phyloP scores from a whole-genome alignment of 2,888 invertebrate genomes.

The Nephrotoma flavescens region DNA sequence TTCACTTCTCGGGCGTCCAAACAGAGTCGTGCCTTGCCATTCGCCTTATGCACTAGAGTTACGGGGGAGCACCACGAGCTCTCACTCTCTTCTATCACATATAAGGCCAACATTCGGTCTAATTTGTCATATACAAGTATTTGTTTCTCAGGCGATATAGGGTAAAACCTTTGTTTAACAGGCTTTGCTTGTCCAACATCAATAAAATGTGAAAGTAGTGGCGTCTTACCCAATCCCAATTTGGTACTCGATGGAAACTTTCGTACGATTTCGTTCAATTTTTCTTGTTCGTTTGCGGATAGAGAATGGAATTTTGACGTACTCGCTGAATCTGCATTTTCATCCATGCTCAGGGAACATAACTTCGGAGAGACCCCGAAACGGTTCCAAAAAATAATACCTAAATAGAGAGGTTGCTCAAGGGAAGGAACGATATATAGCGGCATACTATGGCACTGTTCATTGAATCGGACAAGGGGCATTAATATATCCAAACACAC shows the following conservation, averaged over 20 bases:
- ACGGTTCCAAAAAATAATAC: not conserved
- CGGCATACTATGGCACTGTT: not conserved
- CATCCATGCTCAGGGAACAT: no score
- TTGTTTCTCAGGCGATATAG: not conserved
- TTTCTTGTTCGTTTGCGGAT: no score
- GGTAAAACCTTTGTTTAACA: not conserved
- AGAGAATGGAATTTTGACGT: no score
- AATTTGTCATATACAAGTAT: not conserved
- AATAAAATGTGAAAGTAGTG: not conserved
- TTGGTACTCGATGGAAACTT: not conserved
- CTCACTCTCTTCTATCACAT: not conserved
- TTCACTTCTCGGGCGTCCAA: not conserved
- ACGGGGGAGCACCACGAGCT: no score
- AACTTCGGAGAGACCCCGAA: not conserved
- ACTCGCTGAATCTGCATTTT: no score
- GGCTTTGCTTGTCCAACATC: not conserved
- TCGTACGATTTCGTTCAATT: no score
- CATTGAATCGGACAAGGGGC: not conserved
- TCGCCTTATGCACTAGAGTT: no score
- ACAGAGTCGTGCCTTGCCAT: not conserved
- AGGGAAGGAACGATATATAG: not conserved
- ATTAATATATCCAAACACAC: not conserved
- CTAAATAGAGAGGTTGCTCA: not conserved
- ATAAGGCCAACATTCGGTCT: not conserved
- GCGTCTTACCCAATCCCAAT: not conserved